These are phyloP conservation scores for Eupithecia pulchellata DNA, from an alignment of 2,888 invertebrate genomes.

Conservation along the genomic window DNA sequence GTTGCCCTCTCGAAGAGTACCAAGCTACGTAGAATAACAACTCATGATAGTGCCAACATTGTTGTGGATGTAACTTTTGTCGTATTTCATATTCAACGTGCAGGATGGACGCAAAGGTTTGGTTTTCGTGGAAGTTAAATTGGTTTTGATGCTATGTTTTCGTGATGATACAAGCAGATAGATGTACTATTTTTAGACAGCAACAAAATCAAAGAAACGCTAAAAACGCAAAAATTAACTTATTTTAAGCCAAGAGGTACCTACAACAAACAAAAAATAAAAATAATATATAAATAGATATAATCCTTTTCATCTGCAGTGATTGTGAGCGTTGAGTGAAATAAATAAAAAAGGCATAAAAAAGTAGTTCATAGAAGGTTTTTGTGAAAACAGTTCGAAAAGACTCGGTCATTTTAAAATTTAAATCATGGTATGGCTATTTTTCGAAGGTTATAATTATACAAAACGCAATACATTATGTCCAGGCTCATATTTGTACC, in stretches of 20 bases:
- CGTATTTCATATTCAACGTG: conserved; percentile 3
- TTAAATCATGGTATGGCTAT: not conserved
- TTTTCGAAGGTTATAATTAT: not conserved
- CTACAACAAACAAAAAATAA: too few relatives aligned
- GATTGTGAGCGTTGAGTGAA: too few relatives aligned
- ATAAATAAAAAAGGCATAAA: too few relatives aligned
- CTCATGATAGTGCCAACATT: not conserved
- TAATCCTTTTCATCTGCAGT: too few relatives aligned
- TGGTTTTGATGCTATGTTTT: not conserved
- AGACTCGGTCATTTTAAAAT: not conserved
- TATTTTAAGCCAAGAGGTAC: too few relatives aligned
- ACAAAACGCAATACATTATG: conserved; percentile 5
- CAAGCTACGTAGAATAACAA: conserved; percentile 1
- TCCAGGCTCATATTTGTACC: not conserved
- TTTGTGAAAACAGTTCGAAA: too few relatives aligned
- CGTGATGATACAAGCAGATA: not conserved
- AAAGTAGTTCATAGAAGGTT: too few relatives aligned
- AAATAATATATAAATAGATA: too few relatives aligned
- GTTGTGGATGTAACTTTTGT: not conserved
- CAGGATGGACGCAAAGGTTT: not conserved
- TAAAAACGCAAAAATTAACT: too few relatives aligned
- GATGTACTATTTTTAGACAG: not conserved
- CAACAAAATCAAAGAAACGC: too few relatives aligned
- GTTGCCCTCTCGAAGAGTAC: conserved; percentile 24
- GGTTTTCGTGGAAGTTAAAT: conserved; percentile 1